Base-by-base conservation (phyloP, 2,888 invertebrate species). In the Taphrorychus bicolor region DNA sequence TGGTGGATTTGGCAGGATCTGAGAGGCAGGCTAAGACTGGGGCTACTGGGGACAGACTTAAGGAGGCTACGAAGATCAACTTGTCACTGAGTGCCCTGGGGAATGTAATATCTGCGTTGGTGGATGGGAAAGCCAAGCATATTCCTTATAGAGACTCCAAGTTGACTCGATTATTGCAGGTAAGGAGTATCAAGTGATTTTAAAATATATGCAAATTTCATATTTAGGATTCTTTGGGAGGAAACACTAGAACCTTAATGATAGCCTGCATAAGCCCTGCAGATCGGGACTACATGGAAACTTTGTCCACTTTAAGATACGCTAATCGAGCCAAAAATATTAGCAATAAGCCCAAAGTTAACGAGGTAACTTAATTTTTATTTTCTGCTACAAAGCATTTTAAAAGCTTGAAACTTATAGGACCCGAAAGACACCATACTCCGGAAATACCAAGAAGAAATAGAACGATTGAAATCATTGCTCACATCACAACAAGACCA, bases 51-150 rank as follows among this genome's bases (percentile, higher is more conserved):
- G 92, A 93, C 70, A 84, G 95, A 11, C 83, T 95, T 22, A 94
- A 92, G 76, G 95, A 95, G 82, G 95, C 94, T 0, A 93, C 93
- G 0, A 95, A 94, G 82, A 95, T 95, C 66, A 95, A 95, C 83
- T 81, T 95, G 56, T 94, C 93, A 0, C 82, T 95, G 22, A 94
- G 94, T 9, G 95, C 95, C 0, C 83, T 95, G 53, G 95, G 93
- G 2, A 95, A 95, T 80, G 95, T 95, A 0, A 95, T 95, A 71
- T 94, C 94, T 0, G 94, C 94, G 0, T 81, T 95, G 59, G 94
- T 91, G 51, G 94, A 91, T 83, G 93, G 88, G 68, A 94, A 88
- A 83, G 89, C 91, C 41, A 92, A 89, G 77, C 91, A 93, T 78
- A 87, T 91, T 48, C 93, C 92, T 0, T 93, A 91, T 81, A 84